phyloP scores from a whole-genome alignment of 2,113 vertebrate species.

The Aspidoscelis tigris region DNA sequence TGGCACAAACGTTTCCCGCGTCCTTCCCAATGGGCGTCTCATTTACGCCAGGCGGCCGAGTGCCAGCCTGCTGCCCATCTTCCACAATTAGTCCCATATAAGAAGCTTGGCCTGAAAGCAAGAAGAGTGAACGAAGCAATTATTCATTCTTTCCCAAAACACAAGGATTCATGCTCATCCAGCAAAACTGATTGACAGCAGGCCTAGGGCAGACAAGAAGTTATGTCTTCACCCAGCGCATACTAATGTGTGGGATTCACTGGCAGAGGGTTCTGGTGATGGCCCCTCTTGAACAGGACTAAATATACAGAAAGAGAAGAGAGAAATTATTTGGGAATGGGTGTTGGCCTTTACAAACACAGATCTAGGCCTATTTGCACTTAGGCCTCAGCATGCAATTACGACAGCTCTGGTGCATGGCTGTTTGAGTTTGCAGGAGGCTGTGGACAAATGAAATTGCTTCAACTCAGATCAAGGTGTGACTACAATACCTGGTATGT shows the following conservation, averaged over 20 bases:
- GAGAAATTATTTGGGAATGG: neutral
- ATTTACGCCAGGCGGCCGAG: neutral
- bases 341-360: neutral
- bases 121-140: neutral
- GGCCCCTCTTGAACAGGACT: neutral
- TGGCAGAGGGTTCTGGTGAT: neutral
- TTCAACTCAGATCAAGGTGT: no score
- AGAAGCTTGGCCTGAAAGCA: slow-evolving; percentile 15
- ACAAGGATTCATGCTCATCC: neutral
- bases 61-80: neutral
- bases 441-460: no score
- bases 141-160: slow-evolving; percentile 26
- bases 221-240: neutral
- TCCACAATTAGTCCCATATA: slow-evolving; percentile 8
- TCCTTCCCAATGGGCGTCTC: neutral
- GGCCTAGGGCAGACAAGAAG: neutral
- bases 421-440: no score
- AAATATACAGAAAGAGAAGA: no score
- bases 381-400: no score
- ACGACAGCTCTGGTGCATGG: no score
- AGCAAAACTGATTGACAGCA: slow-evolving; percentile 10
- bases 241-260: neutral
- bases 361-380: no score
- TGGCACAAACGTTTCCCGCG: neutral
- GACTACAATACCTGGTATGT: no score